phyloP scores from a whole-genome alignment of 2,888 invertebrate species.

The Nasonovia ribisnigri region DNA sequence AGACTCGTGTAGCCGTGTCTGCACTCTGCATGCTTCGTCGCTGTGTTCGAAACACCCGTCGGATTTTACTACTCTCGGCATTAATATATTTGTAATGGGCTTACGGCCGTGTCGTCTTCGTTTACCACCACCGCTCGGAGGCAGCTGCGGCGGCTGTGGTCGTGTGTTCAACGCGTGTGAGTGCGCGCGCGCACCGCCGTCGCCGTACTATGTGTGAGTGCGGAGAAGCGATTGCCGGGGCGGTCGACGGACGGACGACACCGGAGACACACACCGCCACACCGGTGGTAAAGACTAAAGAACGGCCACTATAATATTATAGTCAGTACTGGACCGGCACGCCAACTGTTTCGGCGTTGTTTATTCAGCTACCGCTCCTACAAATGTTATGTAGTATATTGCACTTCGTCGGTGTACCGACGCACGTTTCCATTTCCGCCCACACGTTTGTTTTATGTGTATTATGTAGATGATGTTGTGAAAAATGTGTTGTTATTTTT shows the following conservation, averaged over 20 bases:
- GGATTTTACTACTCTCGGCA: neutral
- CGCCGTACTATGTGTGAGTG: neutral
- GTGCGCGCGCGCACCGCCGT: neutral
- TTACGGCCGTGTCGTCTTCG: neutral
- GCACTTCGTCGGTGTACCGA: neutral
- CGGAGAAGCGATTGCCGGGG: neutral
- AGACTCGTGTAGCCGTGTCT: neutral
- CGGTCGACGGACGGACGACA: constrained; percentile 3
- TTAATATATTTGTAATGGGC: neutral
- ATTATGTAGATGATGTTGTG: neutral
- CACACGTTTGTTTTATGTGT: neutral
- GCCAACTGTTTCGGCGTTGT: neutral
- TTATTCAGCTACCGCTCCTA: neutral
- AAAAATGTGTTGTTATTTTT: neutral
- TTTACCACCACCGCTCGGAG: neutral
- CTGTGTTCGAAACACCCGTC: neutral
- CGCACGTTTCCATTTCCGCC: neutral
- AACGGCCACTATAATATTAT: neutral
- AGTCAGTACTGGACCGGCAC: constrained; percentile 40
- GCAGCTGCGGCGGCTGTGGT: neutral
- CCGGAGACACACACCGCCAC: constrained; percentile 7
- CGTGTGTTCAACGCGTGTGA: neutral
- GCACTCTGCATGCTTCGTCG: neutral
- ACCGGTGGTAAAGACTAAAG: neutral
- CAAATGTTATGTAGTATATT: too few relatives aligned